Percentiles rank a stretch among this genome's conserved stretches.
phyloP scores from a whole-genome alignment of 2,888 invertebrate genomes.

The Nesidiocoris tenuis region DNA sequence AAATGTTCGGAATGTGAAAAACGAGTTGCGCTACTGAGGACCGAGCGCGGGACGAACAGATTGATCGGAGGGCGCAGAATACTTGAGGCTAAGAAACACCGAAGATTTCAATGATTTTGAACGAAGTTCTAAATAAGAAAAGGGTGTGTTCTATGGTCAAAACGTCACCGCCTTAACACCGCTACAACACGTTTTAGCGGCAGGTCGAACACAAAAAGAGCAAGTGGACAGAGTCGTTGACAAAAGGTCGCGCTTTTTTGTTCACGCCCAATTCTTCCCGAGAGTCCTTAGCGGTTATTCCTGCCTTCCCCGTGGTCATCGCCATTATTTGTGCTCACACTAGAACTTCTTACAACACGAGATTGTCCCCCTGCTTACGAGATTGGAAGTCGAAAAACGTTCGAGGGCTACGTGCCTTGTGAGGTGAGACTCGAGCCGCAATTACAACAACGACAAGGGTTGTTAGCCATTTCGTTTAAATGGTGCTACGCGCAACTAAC shows the following conservation, averaged over 20 bases:
- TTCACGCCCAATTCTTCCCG: not conserved
- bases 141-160: too few relatives aligned
- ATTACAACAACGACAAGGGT: not conserved
- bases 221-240: not conserved
- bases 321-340: not conserved
- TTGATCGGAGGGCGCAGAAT: too few relatives aligned
- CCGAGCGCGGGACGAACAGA: too few relatives aligned
- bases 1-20: too few relatives aligned
- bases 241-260: not conserved
- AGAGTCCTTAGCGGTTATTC: not conserved
- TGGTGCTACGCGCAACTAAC: not conserved
- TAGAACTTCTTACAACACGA: not conserved
- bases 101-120: too few relatives aligned
- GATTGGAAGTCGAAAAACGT: not conserved
- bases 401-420: not conserved
- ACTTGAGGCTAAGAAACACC: too few relatives aligned
- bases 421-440: not conserved
- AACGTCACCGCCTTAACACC: too few relatives aligned
- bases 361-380: not conserved
- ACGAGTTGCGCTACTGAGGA: too few relatives aligned
- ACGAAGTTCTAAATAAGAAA: too few relatives aligned
- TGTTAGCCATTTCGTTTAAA: not conserved
- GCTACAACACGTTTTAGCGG: not conserved
- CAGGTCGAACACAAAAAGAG: not conserved
- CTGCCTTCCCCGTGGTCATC: not conserved